Evolutionary conservation across 1,140 invertebrate species (phyloP).

Genomic region (Drosophila pseudoobscura): DNA sequence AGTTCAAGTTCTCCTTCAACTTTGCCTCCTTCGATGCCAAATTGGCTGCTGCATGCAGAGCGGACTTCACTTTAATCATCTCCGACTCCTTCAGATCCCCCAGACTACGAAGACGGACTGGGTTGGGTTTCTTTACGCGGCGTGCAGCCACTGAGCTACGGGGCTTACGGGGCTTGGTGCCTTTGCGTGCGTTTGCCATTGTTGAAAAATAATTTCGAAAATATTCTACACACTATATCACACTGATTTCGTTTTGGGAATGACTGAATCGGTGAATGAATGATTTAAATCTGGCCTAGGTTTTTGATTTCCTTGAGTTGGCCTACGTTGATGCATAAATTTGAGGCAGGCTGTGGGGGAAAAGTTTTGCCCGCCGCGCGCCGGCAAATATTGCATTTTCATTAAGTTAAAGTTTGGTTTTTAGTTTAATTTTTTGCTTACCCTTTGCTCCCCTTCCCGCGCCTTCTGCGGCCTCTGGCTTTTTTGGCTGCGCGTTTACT

Average conservation of each 20-base stretch:
- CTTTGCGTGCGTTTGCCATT: no score
- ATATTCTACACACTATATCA: background rate
- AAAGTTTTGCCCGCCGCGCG: slow-evolving; percentile 38
- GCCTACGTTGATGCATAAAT: slow-evolving; percentile 63
- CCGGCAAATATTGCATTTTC: slow-evolving; percentile 74
- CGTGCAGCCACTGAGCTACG: no score
- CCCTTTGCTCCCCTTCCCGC: slow-evolving; percentile 30
- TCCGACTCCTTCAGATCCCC: background rate
- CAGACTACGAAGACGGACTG: background rate
- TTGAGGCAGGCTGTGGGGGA: slow-evolving; percentile 46
- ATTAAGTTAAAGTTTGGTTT: slow-evolving; percentile 77
- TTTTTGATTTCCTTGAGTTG: slow-evolving; percentile 37
- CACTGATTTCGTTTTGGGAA: slow-evolving; percentile 26
- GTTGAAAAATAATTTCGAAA: background rate
- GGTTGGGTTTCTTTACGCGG: background rate
- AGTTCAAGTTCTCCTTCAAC: no score
- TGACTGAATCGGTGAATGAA: no score
- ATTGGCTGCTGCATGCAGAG: slow-evolving; percentile 14
- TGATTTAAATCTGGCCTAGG: no score
- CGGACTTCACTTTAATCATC: slow-evolving; percentile 6
- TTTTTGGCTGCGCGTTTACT: slow-evolving; percentile 52
- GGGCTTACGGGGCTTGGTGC: no score
- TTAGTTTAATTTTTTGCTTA: slow-evolving; percentile 61
- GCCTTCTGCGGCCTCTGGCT: slow-evolving; percentile 26
- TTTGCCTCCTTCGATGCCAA: background rate